phyloP scores from a whole-genome alignment of 2,888 invertebrate genomes.

The Nipponacmea schrenckii region DNA sequence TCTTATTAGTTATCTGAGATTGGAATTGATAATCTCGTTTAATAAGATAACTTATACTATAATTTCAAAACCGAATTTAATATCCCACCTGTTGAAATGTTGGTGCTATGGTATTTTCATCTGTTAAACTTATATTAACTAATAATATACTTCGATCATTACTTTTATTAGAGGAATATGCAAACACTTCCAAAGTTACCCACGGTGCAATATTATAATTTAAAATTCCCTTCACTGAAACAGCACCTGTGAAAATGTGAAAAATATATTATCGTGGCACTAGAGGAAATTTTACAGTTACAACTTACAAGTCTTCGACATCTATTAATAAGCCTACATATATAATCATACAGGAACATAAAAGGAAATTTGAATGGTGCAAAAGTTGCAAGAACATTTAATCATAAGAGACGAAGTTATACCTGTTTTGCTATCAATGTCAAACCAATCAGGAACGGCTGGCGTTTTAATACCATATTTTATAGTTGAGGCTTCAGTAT shows the following conservation, averaged over 20 bases:
- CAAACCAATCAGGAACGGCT: conserved; percentile 26
- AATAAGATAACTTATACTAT: too few relatives aligned
- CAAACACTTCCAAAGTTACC: conserved; percentile 29
- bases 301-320: too few relatives aligned
- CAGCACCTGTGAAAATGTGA: too few relatives aligned
- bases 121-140: not conserved
- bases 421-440: conserved; percentile 40
- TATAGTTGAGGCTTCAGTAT: conserved; percentile 22
- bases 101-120: conserved; percentile 6
- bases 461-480: not conserved
- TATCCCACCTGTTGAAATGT: conserved; percentile 10
- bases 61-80: too few relatives aligned
- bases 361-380: too few relatives aligned
- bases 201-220: conserved; percentile 27
- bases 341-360: too few relatives aligned
- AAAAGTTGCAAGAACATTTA: too few relatives aligned
- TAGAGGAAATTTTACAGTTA: too few relatives aligned
- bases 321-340: too few relatives aligned
- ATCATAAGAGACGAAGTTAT: not conserved
- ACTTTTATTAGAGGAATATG: conserved; percentile 18
- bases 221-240: conserved; percentile 21
- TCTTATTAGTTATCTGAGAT: too few relatives aligned
- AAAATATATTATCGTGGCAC: too few relatives aligned
- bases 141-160: not conserved
- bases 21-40: too few relatives aligned